A percentile compares a stretch with the other conserved stretches of the same genome.
Conservation (phyloP, 1,140 invertebrate species). For the Drosophila dunni region DNA sequence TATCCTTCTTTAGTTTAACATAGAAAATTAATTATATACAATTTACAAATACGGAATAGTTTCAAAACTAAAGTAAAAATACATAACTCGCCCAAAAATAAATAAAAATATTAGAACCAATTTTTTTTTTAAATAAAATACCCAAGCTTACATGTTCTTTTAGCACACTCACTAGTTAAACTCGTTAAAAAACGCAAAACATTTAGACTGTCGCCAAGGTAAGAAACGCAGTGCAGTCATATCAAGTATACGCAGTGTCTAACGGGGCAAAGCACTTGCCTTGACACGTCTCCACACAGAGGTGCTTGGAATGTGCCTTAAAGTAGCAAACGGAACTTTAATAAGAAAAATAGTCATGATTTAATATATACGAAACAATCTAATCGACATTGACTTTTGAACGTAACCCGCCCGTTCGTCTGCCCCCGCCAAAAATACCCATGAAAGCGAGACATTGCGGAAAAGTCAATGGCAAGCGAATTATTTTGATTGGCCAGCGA, state of each 20-base stretch:
- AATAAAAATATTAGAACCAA: no score
- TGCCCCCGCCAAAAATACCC: background rate
- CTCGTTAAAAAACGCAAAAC: background rate
- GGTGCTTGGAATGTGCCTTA: constrained; percentile 14
- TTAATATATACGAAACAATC: constrained; percentile 45
- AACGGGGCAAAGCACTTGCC: constrained; percentile 6
- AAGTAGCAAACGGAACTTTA: constrained; percentile 18
- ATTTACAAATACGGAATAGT: no score
- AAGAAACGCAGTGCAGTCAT: background rate
- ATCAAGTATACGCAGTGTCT: constrained; percentile 38
- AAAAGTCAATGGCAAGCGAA: constrained; percentile 5
- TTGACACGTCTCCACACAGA: constrained; percentile 11
- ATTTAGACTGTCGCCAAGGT: background rate
- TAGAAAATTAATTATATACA: no score
- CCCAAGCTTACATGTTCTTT: background rate
- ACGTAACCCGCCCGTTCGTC: background rate
- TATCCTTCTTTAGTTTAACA: no score
- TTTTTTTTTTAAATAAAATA: background rate
- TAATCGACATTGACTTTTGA: constrained; percentile 48
- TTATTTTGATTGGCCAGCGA: constrained; percentile 32
- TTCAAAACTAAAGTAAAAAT: no score
- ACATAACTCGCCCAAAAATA: no score
- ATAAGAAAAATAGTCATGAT: constrained; percentile 35
- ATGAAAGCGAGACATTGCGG: background rate
- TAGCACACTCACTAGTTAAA: background rate